Conservation (phyloP, 2,113 vertebrate species). For the Lagopus muta region DNA sequence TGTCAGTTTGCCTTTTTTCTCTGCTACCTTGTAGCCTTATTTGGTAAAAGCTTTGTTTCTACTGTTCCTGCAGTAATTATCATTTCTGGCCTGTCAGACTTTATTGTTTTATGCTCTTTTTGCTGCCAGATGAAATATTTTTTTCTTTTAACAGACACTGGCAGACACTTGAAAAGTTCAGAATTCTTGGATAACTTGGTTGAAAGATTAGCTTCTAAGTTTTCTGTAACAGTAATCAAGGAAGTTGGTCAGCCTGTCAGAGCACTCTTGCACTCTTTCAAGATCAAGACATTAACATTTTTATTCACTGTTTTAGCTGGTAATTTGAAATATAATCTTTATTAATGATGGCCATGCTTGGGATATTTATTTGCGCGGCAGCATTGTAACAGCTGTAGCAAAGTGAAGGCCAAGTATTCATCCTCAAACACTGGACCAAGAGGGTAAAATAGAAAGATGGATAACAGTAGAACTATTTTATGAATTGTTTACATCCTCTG, state of each 20-base stretch:
- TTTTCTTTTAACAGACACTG: slow-evolving; percentile 48
- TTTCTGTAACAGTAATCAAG: neutral
- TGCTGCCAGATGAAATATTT: slow-evolving; percentile 60
- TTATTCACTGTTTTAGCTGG: neutral
- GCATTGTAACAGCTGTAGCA: neutral
- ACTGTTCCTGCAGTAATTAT: slow-evolving; percentile 69
- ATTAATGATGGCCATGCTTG: neutral
- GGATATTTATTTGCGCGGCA: slow-evolving; percentile 21
- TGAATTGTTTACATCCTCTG: neutral
- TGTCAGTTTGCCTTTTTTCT: slow-evolving; percentile 57
- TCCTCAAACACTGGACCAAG: neutral
- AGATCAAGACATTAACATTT: neutral
- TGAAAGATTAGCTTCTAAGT: slow-evolving; percentile 51
- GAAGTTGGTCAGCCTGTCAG: neutral
- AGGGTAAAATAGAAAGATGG: slow-evolving; percentile 18
- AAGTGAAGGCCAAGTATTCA: slow-evolving; percentile 14
- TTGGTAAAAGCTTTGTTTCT: slow-evolving; percentile 74
- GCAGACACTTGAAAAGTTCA: slow-evolving; percentile 44
- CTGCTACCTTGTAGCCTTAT: slow-evolving; percentile 70
- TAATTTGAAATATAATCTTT: slow-evolving; percentile 45
- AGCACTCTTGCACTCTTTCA: neutral
- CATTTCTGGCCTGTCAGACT: slow-evolving; percentile 73
- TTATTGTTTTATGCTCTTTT: slow-evolving; percentile 56
- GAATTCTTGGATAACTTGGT: slow-evolving; percentile 30
- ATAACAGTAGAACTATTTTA: neutral